phyloP scores from a whole-genome alignment of 1,140 invertebrate species.

The Drosophila ercepeae region DNA sequence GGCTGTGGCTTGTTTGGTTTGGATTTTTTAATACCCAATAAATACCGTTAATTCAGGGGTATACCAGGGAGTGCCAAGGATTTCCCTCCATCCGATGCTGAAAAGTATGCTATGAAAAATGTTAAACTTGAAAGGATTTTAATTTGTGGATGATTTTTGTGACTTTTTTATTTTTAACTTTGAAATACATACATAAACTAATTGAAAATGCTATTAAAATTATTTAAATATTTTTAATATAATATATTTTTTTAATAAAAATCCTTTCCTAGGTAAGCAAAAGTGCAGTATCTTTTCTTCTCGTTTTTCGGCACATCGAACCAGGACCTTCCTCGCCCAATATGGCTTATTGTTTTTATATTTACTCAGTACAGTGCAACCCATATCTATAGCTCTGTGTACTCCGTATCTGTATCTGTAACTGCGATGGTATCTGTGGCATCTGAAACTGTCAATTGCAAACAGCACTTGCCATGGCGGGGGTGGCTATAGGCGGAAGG shows the following conservation, averaged over 20 bases:
- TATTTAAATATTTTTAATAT: too few relatives aligned
- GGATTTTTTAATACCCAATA: conserved; percentile 23
- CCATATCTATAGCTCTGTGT: conserved; percentile 8
- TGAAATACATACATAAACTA: not conserved
- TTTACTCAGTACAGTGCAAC: conserved; percentile 48
- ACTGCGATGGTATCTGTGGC: not conserved
- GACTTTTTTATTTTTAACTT: too few relatives aligned
- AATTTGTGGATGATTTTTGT: too few relatives aligned
- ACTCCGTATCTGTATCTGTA: not conserved
- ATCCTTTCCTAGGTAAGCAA: not conserved
- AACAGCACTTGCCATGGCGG: conserved; percentile 15
- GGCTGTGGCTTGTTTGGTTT: conserved; percentile 10
- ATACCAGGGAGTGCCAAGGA: conserved; percentile 6
- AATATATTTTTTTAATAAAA: too few relatives aligned
- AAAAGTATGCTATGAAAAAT: not conserved
- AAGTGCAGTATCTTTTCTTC: not conserved
- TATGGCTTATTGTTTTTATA: conserved; percentile 78
- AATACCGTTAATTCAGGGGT: not conserved
- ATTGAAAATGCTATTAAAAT: not conserved
- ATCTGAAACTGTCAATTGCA: conserved; percentile 59
- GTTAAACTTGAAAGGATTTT: not conserved
- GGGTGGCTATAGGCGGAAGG: not conserved
- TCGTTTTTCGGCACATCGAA: conserved; percentile 30
- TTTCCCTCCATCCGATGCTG: not conserved
- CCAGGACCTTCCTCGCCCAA: not conserved